Percentiles rank a stretch among this genome's conserved stretches.
phyloP scores from a whole-genome alignment of 1,140 invertebrate species.

The Megalopta genalis region DNA sequence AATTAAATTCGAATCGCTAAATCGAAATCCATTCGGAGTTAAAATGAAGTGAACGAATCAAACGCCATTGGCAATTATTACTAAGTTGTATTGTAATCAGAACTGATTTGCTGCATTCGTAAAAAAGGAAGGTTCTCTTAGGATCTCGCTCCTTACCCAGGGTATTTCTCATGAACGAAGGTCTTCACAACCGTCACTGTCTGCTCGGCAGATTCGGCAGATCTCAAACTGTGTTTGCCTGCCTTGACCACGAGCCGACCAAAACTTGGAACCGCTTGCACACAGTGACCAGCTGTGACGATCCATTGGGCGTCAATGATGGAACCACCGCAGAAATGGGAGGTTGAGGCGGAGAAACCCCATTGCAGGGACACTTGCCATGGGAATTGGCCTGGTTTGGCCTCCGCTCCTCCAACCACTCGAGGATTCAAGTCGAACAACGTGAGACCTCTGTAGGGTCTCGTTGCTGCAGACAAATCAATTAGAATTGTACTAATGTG shows the following conservation, averaged over 20 bases:
- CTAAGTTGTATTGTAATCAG: too few species aligned
- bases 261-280: constrained; percentile 62
- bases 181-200: constrained; percentile 68
- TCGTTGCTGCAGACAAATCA: constrained; percentile 13
- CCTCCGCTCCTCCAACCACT: constrained; percentile 79
- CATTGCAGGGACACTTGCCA: constrained; percentile 79
- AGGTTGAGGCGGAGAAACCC: constrained; percentile 36
- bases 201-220: constrained; percentile 77
- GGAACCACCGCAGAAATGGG: constrained; percentile 81
- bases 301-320: constrained; percentile 80
- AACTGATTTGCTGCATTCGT: too few species aligned
- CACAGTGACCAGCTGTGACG: constrained; percentile 82
- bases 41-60: too few species aligned
- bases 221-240: constrained; percentile 66
- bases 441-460: constrained; percentile 13
- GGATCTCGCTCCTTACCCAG: constrained; percentile 70
- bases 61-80: too few species aligned
- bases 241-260: constrained; percentile 59
- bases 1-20: too few species aligned
- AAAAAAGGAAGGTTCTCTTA: neutral
- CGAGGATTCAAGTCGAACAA: neutral
- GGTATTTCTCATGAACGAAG: constrained; percentile 79
- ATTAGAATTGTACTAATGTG: neutral
- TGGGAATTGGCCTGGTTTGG: constrained; percentile 74
- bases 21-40: too few species aligned